A percentile compares a stretch with the other conserved stretches of the same genome.
phyloP scores from a whole-genome alignment of 2,797 vertebrate species.

The Epinephelus awoara region DNA sequence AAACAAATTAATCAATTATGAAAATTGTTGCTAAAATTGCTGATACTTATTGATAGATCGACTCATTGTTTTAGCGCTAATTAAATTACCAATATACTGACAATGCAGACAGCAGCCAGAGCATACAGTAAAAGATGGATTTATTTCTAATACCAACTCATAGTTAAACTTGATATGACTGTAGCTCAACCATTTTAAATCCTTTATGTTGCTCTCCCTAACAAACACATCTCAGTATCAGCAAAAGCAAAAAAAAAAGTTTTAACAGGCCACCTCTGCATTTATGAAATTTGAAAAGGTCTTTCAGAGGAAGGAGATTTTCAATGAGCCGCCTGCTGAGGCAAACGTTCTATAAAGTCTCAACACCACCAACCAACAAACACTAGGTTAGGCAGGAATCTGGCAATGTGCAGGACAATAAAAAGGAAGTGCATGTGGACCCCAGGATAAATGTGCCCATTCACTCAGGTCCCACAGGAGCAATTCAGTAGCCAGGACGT shows the following conservation, averaged over 20 bases:
- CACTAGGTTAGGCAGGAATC: conserved; percentile 59
- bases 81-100: too few relatives aligned
- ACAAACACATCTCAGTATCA: not conserved
- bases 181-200: not conserved
- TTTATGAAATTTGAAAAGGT: conserved; percentile 23
- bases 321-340: conserved; percentile 30
- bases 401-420: conserved; percentile 70
- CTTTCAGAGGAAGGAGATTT: conserved; percentile 36
- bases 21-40: not conserved
- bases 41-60: too few relatives aligned
- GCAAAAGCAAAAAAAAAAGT: not conserved
- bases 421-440: conserved; percentile 74
- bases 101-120: too few relatives aligned
- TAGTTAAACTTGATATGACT: not conserved
- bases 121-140: too few relatives aligned
- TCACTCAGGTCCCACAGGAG: conserved; percentile 71
- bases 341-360: conserved; percentile 46
- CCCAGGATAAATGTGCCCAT: conserved; percentile 76
- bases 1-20: not conserved
- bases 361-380: conserved; percentile 50
- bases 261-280: not conserved
- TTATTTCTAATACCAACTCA: too few relatives aligned
- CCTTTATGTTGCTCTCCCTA: not conserved
- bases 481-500: conserved; percentile 65
- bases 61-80: too few relatives aligned